Conservation (phyloP, 2,113 vertebrate genomes). For the Caracal caracal region DNA sequence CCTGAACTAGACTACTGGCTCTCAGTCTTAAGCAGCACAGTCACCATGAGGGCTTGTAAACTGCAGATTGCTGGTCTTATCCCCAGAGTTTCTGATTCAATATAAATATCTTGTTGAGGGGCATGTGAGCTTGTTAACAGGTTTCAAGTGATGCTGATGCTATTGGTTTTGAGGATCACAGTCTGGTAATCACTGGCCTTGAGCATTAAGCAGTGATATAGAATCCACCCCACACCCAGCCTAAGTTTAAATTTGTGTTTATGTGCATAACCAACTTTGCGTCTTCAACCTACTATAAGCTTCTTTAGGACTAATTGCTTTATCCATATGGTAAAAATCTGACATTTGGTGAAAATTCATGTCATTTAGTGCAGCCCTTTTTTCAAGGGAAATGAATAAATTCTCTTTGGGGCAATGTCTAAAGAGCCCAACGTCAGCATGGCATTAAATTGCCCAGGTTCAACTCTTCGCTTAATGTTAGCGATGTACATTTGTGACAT, state of each 20-base stretch:
- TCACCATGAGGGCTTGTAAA: not conserved
- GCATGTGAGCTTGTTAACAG: not conserved
- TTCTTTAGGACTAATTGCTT: not conserved
- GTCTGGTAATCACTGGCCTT: not conserved
- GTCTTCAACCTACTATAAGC: not conserved
- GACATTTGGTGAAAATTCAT: not conserved
- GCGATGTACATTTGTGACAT: not conserved
- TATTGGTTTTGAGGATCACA: not conserved
- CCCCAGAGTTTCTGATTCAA: not conserved
- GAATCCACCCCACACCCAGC: not conserved
- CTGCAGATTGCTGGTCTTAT: not conserved
- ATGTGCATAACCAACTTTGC: not conserved
- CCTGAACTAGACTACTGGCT: not conserved
- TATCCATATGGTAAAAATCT: not conserved
- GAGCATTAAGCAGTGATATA: not conserved
- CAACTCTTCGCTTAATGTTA: not conserved
- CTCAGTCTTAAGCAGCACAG: not conserved
- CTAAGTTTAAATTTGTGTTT: not conserved
- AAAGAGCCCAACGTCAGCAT: not conserved
- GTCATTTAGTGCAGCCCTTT: not conserved
- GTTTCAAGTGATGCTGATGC: not conserved
- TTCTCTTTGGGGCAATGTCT: not conserved
- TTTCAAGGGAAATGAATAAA: not conserved
- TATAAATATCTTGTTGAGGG: not conserved
- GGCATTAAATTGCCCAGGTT: not conserved